Evolutionary conservation across 1,140 invertebrate species (phyloP).

Genomic region (Drosophila arawakana): DNA sequence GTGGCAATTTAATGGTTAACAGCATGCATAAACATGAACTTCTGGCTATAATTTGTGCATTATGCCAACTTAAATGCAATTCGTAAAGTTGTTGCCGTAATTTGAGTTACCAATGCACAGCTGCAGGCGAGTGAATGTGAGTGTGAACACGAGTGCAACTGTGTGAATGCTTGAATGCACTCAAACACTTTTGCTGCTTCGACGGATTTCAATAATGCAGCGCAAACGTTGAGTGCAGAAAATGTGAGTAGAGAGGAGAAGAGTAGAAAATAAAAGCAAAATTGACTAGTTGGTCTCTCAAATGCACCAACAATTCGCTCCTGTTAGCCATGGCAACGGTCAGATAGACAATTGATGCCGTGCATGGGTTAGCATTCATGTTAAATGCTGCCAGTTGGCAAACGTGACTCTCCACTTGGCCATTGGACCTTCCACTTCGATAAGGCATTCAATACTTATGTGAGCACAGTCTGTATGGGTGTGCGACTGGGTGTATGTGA

Average conservation of each 20-base stretch:
- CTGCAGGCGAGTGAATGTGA: conserved; percentile 14
- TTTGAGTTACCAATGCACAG: conserved; percentile 35
- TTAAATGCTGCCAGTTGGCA: conserved; percentile 64
- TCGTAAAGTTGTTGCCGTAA: conserved; percentile 39
- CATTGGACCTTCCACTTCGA: conserved; percentile 5
- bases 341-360: conserved; percentile 75
- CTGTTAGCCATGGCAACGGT: conserved; percentile 48
- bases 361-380: conserved; percentile 59
- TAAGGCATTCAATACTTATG: conserved; percentile 18
- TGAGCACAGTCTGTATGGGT: conserved; percentile 3
- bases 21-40: conserved; percentile 7
- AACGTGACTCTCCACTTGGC: conserved; percentile 52
- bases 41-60: conserved; percentile 34
- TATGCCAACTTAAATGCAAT: conserved; percentile 48
- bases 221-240: conserved; percentile 33
- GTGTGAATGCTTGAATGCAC: conserved; percentile 67
- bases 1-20: background rate
- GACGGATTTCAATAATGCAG: conserved; percentile 73
- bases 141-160: conserved; percentile 11
- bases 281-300: conserved; percentile 45
- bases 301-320: conserved; percentile 49
- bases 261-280: conserved; percentile 25
- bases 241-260: background rate
- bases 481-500: conserved; percentile 15
- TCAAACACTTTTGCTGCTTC: conserved; percentile 76